Percentiles rank a stretch among this genome's conserved stretches.
These are phyloP conservation scores for Capra hircus DNA, from an alignment of 2,113 vertebrate species.

Conservation along the genomic window DNA sequence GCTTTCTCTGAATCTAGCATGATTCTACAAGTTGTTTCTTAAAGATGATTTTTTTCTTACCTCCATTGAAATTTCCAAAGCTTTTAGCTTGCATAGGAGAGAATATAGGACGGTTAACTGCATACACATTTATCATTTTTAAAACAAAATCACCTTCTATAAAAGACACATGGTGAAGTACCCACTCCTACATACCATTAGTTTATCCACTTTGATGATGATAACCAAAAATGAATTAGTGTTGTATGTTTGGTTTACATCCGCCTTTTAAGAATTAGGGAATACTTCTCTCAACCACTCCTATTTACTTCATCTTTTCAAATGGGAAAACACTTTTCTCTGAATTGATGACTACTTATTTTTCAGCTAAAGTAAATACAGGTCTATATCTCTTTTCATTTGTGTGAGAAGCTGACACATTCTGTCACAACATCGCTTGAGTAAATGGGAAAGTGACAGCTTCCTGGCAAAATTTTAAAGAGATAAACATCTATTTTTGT, in stretches of 20 bases:
- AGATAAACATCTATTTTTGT: constrained; percentile 89
- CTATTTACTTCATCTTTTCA: constrained; percentile 80
- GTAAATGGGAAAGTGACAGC: constrained; percentile 85
- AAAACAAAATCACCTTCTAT: background rate
- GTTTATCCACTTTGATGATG: constrained; percentile 23
- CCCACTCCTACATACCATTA: constrained; percentile 8
- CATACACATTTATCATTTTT: background rate
- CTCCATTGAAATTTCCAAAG: background rate
- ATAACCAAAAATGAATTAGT: constrained; percentile 54
- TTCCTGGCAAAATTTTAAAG: constrained; percentile 86
- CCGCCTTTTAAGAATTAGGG: constrained; percentile 70
- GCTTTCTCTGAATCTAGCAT: background rate
- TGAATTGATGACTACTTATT: constrained; percentile 86
- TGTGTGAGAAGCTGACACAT: constrained; percentile 84
- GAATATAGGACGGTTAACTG: background rate
- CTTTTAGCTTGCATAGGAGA: background rate
- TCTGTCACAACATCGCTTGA: constrained; percentile 86
- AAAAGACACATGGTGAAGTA: background rate
- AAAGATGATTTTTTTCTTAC: background rate
- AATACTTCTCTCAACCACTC: constrained; percentile 74
- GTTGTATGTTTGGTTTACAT: constrained; percentile 64
- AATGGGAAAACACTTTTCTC: constrained; percentile 80
- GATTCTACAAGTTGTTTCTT: background rate
- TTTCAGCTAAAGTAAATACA: constrained; percentile 86
- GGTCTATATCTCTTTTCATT: constrained; percentile 86